Conservation (phyloP, 2,797 vertebrate genomes). For the Chelidonichthys spinosus region DNA sequence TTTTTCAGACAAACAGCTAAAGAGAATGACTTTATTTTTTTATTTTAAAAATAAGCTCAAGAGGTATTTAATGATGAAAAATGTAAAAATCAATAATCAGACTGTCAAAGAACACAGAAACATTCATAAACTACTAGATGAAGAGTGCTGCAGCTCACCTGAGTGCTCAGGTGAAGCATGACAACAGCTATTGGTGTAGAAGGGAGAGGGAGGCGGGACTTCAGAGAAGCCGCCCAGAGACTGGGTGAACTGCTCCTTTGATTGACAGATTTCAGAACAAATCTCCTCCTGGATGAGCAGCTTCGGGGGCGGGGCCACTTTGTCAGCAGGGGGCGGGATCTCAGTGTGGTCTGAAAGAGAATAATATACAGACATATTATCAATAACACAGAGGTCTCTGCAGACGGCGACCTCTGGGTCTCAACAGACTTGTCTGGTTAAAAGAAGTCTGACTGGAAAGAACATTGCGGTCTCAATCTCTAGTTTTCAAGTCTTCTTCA, state of each 20-base stretch:
- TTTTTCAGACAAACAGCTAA: not conserved
- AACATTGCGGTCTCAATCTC: too few relatives aligned
- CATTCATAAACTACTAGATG: not conserved
- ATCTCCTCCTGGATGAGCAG: slow-evolving; percentile 73
- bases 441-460: too few relatives aligned
- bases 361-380: not conserved
- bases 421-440: too few relatives aligned
- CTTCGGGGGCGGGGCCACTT: slow-evolving; percentile 52
- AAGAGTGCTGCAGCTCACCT: slow-evolving; percentile 63
- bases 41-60: not conserved
- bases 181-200: slow-evolving; percentile 64
- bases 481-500: too few relatives aligned
- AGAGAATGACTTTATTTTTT: too few relatives aligned
- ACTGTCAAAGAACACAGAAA: not conserved
- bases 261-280: slow-evolving; percentile 74
- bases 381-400: not conserved
- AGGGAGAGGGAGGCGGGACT: slow-evolving; percentile 75
- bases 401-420: too few relatives aligned
- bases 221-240: slow-evolving; percentile 78
- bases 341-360: slow-evolving; percentile 75
- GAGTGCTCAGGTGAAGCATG: slow-evolving; percentile 51
- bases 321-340: slow-evolving; percentile 60
- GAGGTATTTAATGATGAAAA: too few relatives aligned
- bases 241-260: slow-evolving; percentile 72
- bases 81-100: too few relatives aligned